These are phyloP conservation scores for Sinocyclocheilus anshuiensis DNA, from an alignment of 2,113 vertebrate genomes.

Conservation along the genomic window DNA sequence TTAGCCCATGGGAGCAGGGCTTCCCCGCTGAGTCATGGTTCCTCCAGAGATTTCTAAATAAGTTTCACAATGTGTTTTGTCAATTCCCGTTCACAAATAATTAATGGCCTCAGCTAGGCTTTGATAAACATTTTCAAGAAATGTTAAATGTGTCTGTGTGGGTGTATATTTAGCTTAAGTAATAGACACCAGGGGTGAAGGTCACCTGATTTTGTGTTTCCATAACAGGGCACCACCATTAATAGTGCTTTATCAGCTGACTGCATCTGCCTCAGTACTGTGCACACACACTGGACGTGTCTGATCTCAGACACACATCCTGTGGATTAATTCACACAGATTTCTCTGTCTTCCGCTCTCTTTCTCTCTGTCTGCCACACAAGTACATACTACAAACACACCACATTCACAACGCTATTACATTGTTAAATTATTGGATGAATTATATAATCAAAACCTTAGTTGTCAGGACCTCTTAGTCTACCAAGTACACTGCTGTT, in stretches of 20 bases:
- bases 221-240: constrained; percentile 49
- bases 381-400: not conserved
- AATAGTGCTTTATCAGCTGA: constrained; percentile 66
- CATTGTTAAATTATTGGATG: not conserved
- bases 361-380: not conserved
- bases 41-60: not conserved
- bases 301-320: constrained; percentile 43
- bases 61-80: not conserved
- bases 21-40: not conserved
- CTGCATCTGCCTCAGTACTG: constrained; percentile 13
- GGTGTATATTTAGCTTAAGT: constrained; percentile 32
- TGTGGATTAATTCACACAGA: not conserved
- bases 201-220: constrained; percentile 43
- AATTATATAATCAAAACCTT: not conserved
- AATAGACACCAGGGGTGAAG: constrained; percentile 33
- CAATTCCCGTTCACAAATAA: not conserved
- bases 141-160: constrained; percentile 38
- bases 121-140: constrained; percentile 34
- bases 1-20: not conserved
- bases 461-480: not conserved
- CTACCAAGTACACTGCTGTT: not conserved
- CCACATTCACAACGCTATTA: not conserved
- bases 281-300: not conserved
- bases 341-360: not conserved
- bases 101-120: not conserved